These are phyloP conservation scores for Tipula vernalis DNA, from an alignment of 2,888 invertebrate genomes.

Conservation along the genomic window DNA sequence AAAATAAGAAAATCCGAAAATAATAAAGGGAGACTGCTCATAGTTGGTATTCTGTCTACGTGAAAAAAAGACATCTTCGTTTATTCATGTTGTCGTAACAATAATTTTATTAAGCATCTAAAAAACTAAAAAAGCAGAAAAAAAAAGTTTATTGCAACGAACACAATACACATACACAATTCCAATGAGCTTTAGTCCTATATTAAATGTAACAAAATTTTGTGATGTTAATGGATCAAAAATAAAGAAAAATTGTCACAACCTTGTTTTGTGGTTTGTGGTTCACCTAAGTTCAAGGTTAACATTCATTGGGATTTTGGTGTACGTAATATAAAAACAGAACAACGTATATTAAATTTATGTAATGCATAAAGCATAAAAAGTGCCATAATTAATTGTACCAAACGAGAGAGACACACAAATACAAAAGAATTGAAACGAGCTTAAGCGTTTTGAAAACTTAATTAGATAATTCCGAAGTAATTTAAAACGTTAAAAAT, in stretches of 20 bases:
- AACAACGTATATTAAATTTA: background rate
- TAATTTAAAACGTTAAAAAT: background rate
- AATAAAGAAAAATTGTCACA: background rate
- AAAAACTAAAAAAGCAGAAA: background rate
- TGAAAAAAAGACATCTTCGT: background rate
- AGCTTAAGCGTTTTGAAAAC: background rate
- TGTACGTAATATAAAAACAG: background rate
- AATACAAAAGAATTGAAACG: background rate
- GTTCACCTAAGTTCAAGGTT: background rate
- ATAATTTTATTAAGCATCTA: background rate
- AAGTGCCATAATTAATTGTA: background rate
- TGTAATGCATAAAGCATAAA: background rate
- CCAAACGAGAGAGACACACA: background rate
- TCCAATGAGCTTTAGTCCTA: background rate
- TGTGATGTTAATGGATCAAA: background rate
- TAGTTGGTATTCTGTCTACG: background rate
- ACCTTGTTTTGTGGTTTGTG: background rate
- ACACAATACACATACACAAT: background rate
- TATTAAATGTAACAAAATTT: background rate
- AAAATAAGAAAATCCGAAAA: background rate
- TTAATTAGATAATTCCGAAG: background rate
- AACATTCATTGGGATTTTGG: background rate
- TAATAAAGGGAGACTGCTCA: background rate
- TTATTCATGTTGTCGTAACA: background rate
- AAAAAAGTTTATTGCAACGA: background rate